Conservation (phyloP, 2,113 vertebrate genomes). For the Abramis brama region DNA sequence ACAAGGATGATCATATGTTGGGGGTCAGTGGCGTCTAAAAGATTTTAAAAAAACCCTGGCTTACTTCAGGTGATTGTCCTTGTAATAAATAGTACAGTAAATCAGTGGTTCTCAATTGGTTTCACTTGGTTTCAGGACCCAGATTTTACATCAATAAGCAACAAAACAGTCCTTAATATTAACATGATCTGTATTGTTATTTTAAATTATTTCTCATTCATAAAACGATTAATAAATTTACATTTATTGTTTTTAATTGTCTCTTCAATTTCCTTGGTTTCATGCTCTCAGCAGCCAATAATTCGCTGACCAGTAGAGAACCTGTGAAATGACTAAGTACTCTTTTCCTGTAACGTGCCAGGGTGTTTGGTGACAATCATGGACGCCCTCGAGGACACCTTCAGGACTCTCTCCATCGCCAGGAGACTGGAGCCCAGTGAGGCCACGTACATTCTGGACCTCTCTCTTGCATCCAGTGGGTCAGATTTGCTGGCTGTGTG, state of each 20-base stretch:
- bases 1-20: neutral
- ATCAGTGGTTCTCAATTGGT: neutral
- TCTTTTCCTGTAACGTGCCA: neutral
- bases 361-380: conserved; percentile 58
- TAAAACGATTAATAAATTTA: too few relatives aligned
- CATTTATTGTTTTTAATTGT: neutral
- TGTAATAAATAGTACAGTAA: neutral
- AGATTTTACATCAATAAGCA: neutral
- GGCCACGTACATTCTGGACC: conserved; percentile 71
- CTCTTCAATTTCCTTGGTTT: neutral
- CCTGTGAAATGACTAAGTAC: neutral
- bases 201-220: too few relatives aligned
- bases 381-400: conserved; percentile 80
- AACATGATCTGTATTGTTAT: neutral
- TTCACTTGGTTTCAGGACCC: neutral
- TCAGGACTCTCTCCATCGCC: conserved; percentile 78
- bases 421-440: conserved; percentile 68
- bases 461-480: conserved; percentile 62
- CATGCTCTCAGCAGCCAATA: neutral
- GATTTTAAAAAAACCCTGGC: too few relatives aligned
- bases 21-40: neutral
- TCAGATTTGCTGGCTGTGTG: conserved; percentile 75
- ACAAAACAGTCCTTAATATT: neutral
- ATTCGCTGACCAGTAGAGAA: neutral
- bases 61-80: too few relatives aligned